Conservation (phyloP, 2,797 vertebrate genomes). For the Sebastiscus tertius region DNA sequence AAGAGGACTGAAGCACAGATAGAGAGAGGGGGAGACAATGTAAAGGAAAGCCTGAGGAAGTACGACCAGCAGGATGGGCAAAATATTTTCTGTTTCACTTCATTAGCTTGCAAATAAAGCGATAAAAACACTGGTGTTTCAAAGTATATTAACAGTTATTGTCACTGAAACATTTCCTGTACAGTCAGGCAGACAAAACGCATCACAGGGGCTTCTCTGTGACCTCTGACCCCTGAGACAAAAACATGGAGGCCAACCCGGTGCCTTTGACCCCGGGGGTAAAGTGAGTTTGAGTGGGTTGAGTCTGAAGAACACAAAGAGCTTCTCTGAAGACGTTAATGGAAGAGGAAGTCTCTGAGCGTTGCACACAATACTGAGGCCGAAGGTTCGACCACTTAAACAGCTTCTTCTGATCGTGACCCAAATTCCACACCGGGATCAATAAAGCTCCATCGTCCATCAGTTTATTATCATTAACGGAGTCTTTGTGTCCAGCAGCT, state of each 20-base stretch:
- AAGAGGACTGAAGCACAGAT: neutral
- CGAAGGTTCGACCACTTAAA: neutral
- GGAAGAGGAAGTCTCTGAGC: slow-evolving; percentile 31
- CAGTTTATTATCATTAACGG: neutral
- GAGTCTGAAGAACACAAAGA: slow-evolving; percentile 40
- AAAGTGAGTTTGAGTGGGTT: neutral
- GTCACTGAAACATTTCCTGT: neutral
- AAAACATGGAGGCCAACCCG: slow-evolving; percentile 14
- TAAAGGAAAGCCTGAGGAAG: too few species aligned
- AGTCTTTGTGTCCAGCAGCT: neutral
- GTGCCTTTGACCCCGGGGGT: neutral
- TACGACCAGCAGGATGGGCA: too few species aligned
- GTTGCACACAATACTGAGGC: slow-evolving; percentile 23
- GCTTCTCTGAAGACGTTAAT: slow-evolving; percentile 47
- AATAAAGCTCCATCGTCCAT: slow-evolving; percentile 2
- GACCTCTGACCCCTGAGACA: slow-evolving; percentile 31
- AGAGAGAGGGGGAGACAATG: neutral
- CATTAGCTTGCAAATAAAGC: neutral
- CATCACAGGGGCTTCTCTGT: neutral
- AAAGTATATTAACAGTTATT: neutral
- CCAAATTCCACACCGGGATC: slow-evolving; percentile 9
- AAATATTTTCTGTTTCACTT: neutral
- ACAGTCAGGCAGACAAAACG: neutral
- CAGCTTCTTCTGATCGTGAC: slow-evolving; percentile 8
- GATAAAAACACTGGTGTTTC: neutral